phyloP scores from a whole-genome alignment of 2,888 invertebrate species.

The Lepidocyrtoides sp. region DNA sequence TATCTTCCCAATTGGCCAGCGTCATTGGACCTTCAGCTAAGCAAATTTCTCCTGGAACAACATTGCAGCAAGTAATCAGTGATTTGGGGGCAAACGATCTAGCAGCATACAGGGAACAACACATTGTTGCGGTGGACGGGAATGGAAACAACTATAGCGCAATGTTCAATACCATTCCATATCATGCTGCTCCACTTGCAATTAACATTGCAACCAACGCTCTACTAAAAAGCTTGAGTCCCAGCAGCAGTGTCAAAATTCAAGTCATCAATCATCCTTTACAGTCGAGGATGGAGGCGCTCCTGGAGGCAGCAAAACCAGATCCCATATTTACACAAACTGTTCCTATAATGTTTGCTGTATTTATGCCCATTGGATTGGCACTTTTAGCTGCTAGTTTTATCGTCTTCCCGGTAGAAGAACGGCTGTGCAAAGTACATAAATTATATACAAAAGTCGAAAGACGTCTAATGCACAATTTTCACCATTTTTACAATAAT shows the following conservation, averaged over 20 bases:
- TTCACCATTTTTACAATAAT: too few species aligned
- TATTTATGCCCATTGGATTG: slow-evolving; percentile 85
- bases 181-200: slow-evolving; percentile 87
- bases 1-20: background rate
- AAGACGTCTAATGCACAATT: too few species aligned
- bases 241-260: slow-evolving; percentile 53
- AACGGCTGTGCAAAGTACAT: slow-evolving; percentile 85
- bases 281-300: background rate
- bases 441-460: too few species aligned
- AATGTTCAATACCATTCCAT: slow-evolving; percentile 85
- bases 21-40: slow-evolving; percentile 81
- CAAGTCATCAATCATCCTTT: slow-evolving; percentile 69
- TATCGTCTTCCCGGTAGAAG: slow-evolving; percentile 86
- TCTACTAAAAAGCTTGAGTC: slow-evolving; percentile 78
- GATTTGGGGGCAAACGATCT: slow-evolving; percentile 77
- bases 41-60: too few species aligned
- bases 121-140: slow-evolving; percentile 82
- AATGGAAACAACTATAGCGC: slow-evolving; percentile 62
- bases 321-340: background rate
- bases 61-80: too few species aligned
- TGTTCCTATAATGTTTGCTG: slow-evolving; percentile 80
- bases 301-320: slow-evolving; percentile 66
- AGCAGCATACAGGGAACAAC: slow-evolving; percentile 77
- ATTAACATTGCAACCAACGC: slow-evolving; percentile 86
- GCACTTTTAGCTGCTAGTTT: slow-evolving; percentile 85